Percentiles rank a stretch among this genome's conserved stretches.
These are phyloP conservation scores for Hyperopisus bebe DNA, from an alignment of 2,113 vertebrate species.

Conservation along the genomic window DNA sequence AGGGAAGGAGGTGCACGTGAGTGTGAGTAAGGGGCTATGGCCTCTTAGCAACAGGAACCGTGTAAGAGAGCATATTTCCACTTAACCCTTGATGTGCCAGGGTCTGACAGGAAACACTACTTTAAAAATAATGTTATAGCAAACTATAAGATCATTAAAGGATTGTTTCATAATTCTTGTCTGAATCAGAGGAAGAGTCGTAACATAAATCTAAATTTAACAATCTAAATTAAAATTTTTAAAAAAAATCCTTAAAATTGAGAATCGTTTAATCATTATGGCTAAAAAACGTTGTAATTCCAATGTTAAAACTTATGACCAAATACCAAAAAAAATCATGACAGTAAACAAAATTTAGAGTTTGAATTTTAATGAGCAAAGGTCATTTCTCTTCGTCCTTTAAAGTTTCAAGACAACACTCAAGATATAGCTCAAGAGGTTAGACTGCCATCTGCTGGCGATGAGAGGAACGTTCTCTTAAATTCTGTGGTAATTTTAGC, in stretches of 20 bases:
- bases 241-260: background rate
- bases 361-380: background rate
- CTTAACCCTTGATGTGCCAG: conserved; percentile 43
- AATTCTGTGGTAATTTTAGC: background rate
- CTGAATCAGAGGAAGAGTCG: background rate
- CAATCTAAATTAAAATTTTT: background rate
- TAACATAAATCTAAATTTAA: background rate
- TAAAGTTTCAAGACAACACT: background rate
- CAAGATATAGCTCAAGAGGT: background rate
- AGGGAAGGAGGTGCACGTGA: conserved; percentile 38
- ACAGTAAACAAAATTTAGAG: background rate
- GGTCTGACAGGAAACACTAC: background rate
- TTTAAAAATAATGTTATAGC: background rate
- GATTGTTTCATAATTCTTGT: background rate
- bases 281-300: background rate
- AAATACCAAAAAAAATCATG: background rate
- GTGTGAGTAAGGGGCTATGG: conserved; percentile 33
- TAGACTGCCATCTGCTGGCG: background rate
- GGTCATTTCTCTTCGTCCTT: background rate
- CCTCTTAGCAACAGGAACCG: conserved; percentile 38
- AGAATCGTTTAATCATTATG: background rate
- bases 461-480: background rate
- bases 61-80: conserved; percentile 52
- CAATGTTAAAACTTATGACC: background rate
- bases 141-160: background rate